These are phyloP conservation scores for Upupa epops DNA, from an alignment of 2,113 vertebrate species.

Conservation along the genomic window DNA sequence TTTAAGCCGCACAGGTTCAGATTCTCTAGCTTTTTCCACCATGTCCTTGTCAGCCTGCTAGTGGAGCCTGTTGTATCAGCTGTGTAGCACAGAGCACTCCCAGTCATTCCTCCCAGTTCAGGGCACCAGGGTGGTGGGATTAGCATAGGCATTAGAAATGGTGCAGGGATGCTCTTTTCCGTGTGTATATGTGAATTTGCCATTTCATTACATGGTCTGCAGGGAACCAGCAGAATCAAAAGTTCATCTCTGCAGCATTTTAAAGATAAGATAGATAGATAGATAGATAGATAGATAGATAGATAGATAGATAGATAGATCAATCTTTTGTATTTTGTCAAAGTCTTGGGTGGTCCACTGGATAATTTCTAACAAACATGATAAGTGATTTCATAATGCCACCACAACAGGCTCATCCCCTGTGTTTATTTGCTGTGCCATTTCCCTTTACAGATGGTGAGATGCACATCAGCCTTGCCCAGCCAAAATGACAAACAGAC, in stretches of 20 bases:
- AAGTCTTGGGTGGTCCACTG: too few relatives aligned
- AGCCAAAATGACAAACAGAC: background rate
- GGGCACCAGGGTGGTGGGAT: background rate
- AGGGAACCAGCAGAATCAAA: background rate
- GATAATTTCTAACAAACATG: background rate
- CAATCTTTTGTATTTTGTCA: too few relatives aligned
- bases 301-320: too few relatives aligned
- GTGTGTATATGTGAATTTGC: background rate
- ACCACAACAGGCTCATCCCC: background rate
- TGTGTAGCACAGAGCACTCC: background rate
- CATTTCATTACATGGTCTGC: background rate
- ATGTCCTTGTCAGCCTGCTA: background rate
- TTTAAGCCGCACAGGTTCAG: background rate
- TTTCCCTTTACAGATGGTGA: background rate
- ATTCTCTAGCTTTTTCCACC: background rate
- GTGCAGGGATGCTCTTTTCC: background rate
- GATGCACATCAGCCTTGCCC: background rate
- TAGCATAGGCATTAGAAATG: background rate
- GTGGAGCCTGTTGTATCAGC: background rate
- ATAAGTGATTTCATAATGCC: conserved; percentile 24
- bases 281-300: too few relatives aligned
- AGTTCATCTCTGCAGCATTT: background rate
- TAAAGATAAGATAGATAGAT: too few relatives aligned
- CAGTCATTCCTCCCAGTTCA: background rate
- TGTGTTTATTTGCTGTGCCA: background rate